Evolutionary conservation across 2,113 vertebrate species (phyloP).

Genomic region (Sinocyclocheilus anophthalmus): DNA sequence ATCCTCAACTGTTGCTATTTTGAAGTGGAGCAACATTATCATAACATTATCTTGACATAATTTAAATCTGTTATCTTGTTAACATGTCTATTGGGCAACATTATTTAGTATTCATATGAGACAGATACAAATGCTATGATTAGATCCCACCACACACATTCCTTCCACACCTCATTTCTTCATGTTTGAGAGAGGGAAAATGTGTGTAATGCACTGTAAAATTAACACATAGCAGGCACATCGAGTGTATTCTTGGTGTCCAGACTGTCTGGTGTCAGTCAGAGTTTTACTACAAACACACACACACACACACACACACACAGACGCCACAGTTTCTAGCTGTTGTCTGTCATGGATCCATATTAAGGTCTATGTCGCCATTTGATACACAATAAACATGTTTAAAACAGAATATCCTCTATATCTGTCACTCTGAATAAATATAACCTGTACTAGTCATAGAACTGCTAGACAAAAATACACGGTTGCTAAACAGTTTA

Average conservation of each 20-base stretch:
- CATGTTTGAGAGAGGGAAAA: conserved; percentile 27
- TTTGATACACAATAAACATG: background rate
- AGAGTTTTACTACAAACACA: background rate
- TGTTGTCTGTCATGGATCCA: background rate
- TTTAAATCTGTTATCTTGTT: background rate
- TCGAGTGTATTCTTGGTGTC: conserved; percentile 22
- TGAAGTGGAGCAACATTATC: background rate
- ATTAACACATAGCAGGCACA: conserved; percentile 35
- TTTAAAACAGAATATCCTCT: conserved; percentile 18
- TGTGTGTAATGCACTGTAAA: conserved; percentile 34
- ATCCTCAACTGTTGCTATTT: background rate
- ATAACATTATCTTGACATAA: background rate
- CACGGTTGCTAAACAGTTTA: background rate
- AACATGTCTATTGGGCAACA: background rate
- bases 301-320: background rate
- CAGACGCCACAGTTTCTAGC: conserved; percentile 7
- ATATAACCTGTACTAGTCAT: background rate
- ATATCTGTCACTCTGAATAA: background rate
- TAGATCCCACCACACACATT: background rate
- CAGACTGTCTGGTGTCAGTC: conserved; percentile 39
- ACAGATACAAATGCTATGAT: background rate
- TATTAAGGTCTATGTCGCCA: background rate
- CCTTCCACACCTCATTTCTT: conserved; percentile 7
- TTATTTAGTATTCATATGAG: background rate
- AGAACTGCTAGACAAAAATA: background rate